Percentiles rank a stretch among this genome's conserved stretches.
Evolutionary conservation across 2,888 invertebrate species (phyloP).

Genomic region (Pilophorus perplexus): DNA sequence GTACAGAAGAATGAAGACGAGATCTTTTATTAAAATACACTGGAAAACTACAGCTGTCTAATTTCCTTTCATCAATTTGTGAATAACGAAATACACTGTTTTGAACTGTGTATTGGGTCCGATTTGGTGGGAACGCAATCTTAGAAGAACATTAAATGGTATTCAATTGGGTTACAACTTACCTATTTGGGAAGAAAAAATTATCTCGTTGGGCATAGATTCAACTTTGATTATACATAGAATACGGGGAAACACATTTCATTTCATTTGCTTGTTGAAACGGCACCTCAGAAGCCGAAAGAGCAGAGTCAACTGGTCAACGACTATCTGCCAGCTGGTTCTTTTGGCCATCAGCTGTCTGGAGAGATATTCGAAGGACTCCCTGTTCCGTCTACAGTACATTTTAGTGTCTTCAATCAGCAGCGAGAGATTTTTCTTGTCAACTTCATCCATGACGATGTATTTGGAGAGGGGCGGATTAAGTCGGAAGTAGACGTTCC

Average conservation of each 20-base stretch:
- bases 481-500: constrained; percentile 74
- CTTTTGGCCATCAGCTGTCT: constrained; percentile 54
- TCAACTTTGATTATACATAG: too few relatives aligned
- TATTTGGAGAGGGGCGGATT: constrained; percentile 83
- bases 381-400: constrained; percentile 76
- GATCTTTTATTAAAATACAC: too few relatives aligned
- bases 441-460: constrained; percentile 75
- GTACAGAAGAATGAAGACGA: too few relatives aligned
- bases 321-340: neutral
- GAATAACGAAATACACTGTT: too few relatives aligned
- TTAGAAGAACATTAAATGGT: neutral
- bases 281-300: constrained; percentile 10
- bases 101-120: too few relatives aligned
- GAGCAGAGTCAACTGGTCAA: neutral
- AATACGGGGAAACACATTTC: too few relatives aligned
- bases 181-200: too few relatives aligned
- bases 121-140: too few relatives aligned
- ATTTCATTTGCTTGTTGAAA: constrained; percentile 14
- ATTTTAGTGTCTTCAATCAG: constrained; percentile 72
- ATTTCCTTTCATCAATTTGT: too few relatives aligned
- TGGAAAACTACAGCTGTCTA: too few relatives aligned
- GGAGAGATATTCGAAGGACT: constrained; percentile 67
- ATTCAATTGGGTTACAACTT: neutral
- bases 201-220: too few relatives aligned
- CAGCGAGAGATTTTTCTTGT: constrained; percentile 66